Conservation (phyloP, 2,113 vertebrate genomes). For the Capreolus pygargus region DNA sequence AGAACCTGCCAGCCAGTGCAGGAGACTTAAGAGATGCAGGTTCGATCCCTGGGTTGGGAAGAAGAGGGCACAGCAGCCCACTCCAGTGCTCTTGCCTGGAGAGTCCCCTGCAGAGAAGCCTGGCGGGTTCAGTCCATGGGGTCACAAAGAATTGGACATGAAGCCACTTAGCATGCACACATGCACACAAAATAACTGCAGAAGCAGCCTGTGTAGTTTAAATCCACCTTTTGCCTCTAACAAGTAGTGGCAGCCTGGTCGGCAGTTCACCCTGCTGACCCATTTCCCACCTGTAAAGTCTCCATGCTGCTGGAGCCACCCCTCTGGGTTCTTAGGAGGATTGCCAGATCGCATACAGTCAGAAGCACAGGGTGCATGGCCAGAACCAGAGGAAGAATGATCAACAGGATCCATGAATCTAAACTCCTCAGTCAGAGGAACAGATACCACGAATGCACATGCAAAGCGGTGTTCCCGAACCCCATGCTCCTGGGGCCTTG, state of each 20-base stretch:
- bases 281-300: not conserved
- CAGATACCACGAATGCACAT: not conserved
- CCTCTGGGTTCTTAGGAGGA: not conserved
- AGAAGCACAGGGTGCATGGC: not conserved
- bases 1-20: not conserved
- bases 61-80: not conserved
- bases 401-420: not conserved
- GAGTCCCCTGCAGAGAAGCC: not conserved
- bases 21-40: not conserved
- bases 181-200: fast-evolving
- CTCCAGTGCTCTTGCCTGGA: not conserved
- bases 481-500: not conserved
- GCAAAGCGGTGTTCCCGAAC: not conserved
- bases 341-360: not conserved
- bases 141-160: not conserved
- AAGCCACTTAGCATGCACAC: not conserved
- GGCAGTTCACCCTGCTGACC: fast-evolving
- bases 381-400: not conserved
- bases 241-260: not conserved
- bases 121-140: not conserved
- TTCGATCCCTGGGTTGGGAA: not conserved
- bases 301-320: fast-evolving
- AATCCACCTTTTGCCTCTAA: not conserved
- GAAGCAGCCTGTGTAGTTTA: not conserved
- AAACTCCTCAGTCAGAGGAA: not conserved